These are phyloP conservation scores for Chitala chitala DNA, from an alignment of 2,113 vertebrate genomes.

Conservation along the genomic window DNA sequence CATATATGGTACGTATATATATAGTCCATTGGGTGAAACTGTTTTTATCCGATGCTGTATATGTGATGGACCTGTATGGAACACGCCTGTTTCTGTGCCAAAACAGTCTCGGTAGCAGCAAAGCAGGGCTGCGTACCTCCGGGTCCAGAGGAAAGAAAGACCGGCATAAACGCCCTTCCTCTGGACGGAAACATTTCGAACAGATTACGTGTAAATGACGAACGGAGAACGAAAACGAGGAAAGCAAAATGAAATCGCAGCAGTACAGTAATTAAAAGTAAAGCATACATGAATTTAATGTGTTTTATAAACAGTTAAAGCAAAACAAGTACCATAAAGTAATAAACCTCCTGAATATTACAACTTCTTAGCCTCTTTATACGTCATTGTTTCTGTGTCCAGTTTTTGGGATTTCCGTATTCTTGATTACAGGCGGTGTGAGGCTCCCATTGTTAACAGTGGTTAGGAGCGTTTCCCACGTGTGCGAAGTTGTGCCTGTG, in stretches of 20 bases:
- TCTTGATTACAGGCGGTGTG: too few species aligned
- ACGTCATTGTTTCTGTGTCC: not conserved
- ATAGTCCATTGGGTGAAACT: too few species aligned
- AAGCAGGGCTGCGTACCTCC: not conserved
- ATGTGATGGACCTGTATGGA: not conserved
- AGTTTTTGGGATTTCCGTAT: not conserved
- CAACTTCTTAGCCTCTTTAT: not conserved
- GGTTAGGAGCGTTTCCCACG: too few species aligned
- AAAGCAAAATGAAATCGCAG: not conserved
- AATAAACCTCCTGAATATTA: not conserved
- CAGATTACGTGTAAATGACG: not conserved
- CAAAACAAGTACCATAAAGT: not conserved
- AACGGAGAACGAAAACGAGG: not conserved
- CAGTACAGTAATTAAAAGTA: not conserved
- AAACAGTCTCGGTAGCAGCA: not conserved
- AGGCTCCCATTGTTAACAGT: too few species aligned
- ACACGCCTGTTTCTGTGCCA: not conserved
- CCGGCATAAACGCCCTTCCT: too few species aligned
- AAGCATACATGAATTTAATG: not conserved
- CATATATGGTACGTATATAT: too few species aligned
- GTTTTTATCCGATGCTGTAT: too few species aligned
- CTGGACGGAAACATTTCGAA: not conserved
- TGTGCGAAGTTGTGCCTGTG: too few species aligned
- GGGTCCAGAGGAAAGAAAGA: not conserved
- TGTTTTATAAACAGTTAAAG: not conserved